Base-by-base conservation (phyloP, 1,140 invertebrate genomes). In the Babylonia areolata region DNA sequence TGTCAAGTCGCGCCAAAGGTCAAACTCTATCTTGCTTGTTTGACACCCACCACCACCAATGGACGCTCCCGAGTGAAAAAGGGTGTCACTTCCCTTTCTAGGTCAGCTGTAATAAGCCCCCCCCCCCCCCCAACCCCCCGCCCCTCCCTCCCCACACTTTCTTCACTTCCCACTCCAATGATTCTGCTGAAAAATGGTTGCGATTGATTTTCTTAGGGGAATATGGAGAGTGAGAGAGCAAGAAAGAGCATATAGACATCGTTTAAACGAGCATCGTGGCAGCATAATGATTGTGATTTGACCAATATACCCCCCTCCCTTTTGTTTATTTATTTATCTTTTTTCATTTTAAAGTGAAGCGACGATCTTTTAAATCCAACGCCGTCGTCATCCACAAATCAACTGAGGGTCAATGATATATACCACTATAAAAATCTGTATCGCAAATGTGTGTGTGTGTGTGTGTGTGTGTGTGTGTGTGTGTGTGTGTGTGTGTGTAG, bases 11-110 rank as follows among this genome's bases (percentile, higher is more conserved):
- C 33, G 75, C 28, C 40, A 37, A 78, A 78, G 35, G 33, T 42
- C 33, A 78, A 78, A 78, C 20, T 23, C 35, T 33, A 84, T 84
- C 69, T 5, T n/a, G 28, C 28, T 23, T 64, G 58, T n/a, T 64
- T 23, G 58, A 64, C 28, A 64, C 58, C 58, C 58, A 23, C 37
- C 75, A 35, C 35, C 17, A 20, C 0, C 3, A 77, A 77, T 77
- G 75, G 75, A 77, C 37, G 75, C 37, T 77, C 75, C 75, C 75
- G 75, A 40, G 28, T 77, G 58, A 64, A 64, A 64, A 64, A 64
- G 15, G 15, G 28, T 64, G 58, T 64, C 58, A 64, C 58, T n/a
- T 23, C 28, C 58, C 58, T 64, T 28, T 64, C 58, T 64, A 64
- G 58, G 58, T 64, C 58, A 64, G 58, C 28, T 64, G 58, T 64